Evolutionary conservation across 30 jellyfish, hydroid and myxozoan genomes (phyloP), one percentile per base, ranked within the genome.

Genomic region (Cassiopea andromeda): DNA sequence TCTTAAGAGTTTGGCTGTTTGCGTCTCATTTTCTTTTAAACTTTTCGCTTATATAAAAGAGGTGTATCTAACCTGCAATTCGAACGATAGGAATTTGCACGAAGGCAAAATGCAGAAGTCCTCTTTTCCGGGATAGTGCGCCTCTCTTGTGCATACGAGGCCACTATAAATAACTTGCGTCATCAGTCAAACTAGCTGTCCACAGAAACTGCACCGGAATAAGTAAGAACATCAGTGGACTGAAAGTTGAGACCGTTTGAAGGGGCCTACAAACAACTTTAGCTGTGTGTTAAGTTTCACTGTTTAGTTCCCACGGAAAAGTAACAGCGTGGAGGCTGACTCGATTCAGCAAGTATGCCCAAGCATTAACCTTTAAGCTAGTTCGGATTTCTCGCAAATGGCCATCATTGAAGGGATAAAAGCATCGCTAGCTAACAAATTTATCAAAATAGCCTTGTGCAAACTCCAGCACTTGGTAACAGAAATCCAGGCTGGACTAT

Each of bases 331-430:
- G 38, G 79, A 81, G 54, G 80, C 80, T 60, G 73, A 46, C 18
- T 48, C 90, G 46, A 44, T 43, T 59, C 43, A 48, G 16, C 90
- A 64, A 67, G 48, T 61, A 70, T 45, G 82, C 90, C 17, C 45
- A 70, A 66, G 90, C 13, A 81, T 81, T 81, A 81, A 81, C 90
- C 90, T 81, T 66, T 48, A 59, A 46, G 73, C 86, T 4, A 57
- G 59, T 14, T 16, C 10, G 46, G 60, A 77, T 43, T 77, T 49
- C 86, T 48, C 4, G 70, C 86, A 57, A 77, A 77, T 38, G 27
- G 49, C 79, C 8, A n/a, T 19, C 79, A 50, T 19, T 19, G 15
- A 14, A 7, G 79, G n/a, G 2, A 70, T 5, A 27, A 18, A 38
- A 6, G 79, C 5, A 18, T 4, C 50, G 50, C 49, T 4, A 4